phyloP scores from a whole-genome alignment of 1,140 invertebrate genomes.

The Drosophila pachea region DNA sequence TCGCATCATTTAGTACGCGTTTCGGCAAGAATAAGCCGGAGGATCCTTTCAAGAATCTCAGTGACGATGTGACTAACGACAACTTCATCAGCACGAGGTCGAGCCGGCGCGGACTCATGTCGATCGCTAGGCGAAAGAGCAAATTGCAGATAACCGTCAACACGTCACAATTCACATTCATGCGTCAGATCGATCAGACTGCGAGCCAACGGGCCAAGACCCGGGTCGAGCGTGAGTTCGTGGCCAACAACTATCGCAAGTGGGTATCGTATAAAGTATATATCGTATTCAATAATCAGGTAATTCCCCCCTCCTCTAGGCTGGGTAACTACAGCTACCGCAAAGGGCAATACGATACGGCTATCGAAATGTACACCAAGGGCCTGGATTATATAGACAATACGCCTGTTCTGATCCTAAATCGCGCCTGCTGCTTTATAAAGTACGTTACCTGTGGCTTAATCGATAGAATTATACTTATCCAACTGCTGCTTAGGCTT shows the following conservation, averaged over 20 bases:
- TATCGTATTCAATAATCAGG: not conserved
- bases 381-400: constrained; percentile 43
- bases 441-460: constrained; percentile 36
- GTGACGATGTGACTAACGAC: not conserved
- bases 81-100: constrained; percentile 2
- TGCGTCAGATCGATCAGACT: constrained; percentile 46
- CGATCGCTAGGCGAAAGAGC: not conserved
- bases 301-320: not conserved
- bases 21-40: not conserved
- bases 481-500: constrained; percentile 12
- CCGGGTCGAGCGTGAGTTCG: constrained; percentile 31
- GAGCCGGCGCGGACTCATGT: too few species aligned
- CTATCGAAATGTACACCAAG: constrained; percentile 34
- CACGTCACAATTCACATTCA: constrained; percentile 52
- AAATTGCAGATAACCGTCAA: not conserved
- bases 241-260: constrained; percentile 52
- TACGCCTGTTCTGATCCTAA: constrained; percentile 54
- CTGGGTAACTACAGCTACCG: constrained; percentile 50
- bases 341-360: constrained; percentile 8
- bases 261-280: not conserved
- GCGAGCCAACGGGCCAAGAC: constrained; percentile 5
- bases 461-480: not conserved
- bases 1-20: not conserved
- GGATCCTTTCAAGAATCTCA: not conserved
- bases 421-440: constrained; percentile 43